Base-by-base conservation (phyloP, 2,888 invertebrate species). In the Andrena praecox region DNA sequence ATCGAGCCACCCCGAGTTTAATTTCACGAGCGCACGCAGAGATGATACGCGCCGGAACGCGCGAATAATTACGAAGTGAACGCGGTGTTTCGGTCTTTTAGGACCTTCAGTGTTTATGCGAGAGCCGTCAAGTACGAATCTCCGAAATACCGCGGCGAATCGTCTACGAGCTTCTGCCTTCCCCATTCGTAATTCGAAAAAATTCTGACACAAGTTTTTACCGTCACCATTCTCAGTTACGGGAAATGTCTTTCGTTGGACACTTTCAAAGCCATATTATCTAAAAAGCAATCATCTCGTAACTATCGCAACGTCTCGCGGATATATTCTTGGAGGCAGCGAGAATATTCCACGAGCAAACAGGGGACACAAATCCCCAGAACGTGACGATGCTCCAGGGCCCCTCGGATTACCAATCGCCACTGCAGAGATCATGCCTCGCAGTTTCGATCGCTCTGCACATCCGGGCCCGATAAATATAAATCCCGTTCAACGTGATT, bases 391-490 rank as follows among this genome's bases (percentile, higher is more conserved):
- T 35, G n/a, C 50, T 31, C 27, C 24, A 5, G 5, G 50, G 75
- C 50, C 60, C 52, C 60, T 50, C 29, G 24, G 35, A 27, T 69
- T 27, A 76, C 76, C 68, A 68, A 79, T 63, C 76, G 54, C 64
- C 68, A 56, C 63, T 54, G 68, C 54, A 31, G 60, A 27, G 74
- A 64, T 67, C 35, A 48, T 73, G n/a, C 60, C 24, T 10, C 69
- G 56, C 35, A n/a, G 16, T 20, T 16, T 27, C 12, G 31, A 54
- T 60, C 35, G n/a, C 52, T 63, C 48, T 1, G 24, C 31, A 16
- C 52, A 33, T 31, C 29, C 56, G 31, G 27, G 20, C 29, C 52
- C 54, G 60, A 74, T 63, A 68, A 75, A 78, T 75, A 42, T 42
- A 68, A 75, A 78, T 63, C 33, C 62, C 48, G 16, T n/a, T 24